phyloP scores from a whole-genome alignment of 2,113 vertebrate species.

The Oceanodroma tethys region DNA sequence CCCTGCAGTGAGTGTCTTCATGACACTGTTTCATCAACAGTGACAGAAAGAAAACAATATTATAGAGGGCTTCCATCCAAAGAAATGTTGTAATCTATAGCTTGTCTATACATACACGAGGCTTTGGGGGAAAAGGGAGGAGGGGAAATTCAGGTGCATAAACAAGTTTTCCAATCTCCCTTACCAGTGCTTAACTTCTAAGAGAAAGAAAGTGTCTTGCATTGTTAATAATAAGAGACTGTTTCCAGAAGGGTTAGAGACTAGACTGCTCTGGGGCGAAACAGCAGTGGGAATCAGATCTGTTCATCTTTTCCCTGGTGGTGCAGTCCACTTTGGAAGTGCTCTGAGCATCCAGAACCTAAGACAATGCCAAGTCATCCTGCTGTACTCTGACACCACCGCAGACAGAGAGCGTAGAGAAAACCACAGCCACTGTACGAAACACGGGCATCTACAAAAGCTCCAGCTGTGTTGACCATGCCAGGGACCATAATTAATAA shows the following conservation, averaged over 20 bases:
- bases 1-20: neutral
- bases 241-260: neutral
- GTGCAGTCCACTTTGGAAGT: neutral
- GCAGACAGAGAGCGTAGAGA: fast-evolving
- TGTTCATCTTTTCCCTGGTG: neutral
- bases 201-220: neutral
- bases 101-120: fast-evolving
- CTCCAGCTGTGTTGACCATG: neutral
- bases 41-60: neutral
- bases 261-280: neutral
- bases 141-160: neutral
- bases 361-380: neutral
- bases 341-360: neutral
- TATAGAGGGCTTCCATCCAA: neutral
- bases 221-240: neutral
- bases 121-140: neutral
- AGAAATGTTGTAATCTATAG: neutral
- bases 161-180: neutral
- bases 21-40: neutral
- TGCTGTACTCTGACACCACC: neutral
- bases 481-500: neutral
- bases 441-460: neutral
- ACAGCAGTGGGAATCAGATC: neutral
- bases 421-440: neutral
- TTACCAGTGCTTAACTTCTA: neutral